Conservation (phyloP, 2,888 invertebrate genomes). For the Epirrhoe tristata region DNA sequence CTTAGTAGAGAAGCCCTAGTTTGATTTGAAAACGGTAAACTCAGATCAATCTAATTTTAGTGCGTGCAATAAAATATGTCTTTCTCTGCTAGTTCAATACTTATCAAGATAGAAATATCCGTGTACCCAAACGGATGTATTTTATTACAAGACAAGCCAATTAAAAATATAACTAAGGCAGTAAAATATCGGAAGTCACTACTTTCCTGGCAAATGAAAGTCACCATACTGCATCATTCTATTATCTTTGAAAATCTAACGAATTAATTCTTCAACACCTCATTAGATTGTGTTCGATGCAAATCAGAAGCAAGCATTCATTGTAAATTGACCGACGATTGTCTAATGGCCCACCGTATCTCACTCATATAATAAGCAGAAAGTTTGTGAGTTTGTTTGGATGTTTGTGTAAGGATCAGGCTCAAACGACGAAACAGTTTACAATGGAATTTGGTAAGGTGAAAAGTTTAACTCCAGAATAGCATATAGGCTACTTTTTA, state of each 20-base stretch:
- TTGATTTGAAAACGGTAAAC: not conserved
- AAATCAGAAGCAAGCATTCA: constrained; percentile 76
- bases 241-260: constrained; percentile 70
- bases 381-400: too few species aligned
- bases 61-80: not conserved
- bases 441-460: too few species aligned
- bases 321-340: constrained; percentile 68
- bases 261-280: constrained; percentile 81
- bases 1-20: too few species aligned
- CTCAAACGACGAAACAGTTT: too few species aligned
- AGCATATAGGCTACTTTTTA: too few species aligned
- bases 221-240: constrained; percentile 61
- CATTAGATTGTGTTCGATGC: constrained; percentile 78
- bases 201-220: constrained; percentile 63
- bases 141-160: constrained; percentile 54
- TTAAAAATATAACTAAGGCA: constrained; percentile 57
- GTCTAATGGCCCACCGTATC: constrained; percentile 62
- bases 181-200: constrained; percentile 69
- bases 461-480: too few species aligned
- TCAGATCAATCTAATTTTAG: not conserved
- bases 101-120: constrained; percentile 15
- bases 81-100: constrained; percentile 13
- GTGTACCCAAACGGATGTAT: constrained; percentile 44
- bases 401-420: too few species aligned
- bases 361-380: too few species aligned